These are phyloP conservation scores for Perizoma affinitatum DNA, from an alignment of 2,888 invertebrate species.

Conservation along the genomic window DNA sequence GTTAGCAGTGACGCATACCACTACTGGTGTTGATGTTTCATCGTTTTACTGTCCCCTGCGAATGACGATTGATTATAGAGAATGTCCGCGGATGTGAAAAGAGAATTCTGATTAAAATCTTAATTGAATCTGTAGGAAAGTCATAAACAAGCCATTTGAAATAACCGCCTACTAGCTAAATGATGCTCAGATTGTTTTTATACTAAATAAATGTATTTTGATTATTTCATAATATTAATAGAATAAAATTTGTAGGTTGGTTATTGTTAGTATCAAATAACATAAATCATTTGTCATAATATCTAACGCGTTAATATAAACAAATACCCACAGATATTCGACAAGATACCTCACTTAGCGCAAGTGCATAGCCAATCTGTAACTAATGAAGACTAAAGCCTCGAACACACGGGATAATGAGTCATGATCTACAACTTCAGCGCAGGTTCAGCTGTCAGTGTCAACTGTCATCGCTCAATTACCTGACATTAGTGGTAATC, in stretches of 20 bases:
- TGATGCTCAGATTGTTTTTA: not conserved
- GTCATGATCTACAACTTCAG: constrained; percentile 60
- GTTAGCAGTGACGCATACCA: not conserved
- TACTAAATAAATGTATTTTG: no score
- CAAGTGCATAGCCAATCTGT: not conserved
- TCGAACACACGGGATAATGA: constrained; percentile 46
- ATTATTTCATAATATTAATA: no score
- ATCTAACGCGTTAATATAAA: no score
- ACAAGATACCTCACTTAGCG: not conserved
- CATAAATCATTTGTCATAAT: no score
- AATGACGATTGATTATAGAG: constrained; percentile 46
- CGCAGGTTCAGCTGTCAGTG: constrained; percentile 48
- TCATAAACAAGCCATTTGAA: constrained; percentile 29
- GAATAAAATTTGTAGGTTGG: no score
- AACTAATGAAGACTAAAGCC: constrained; percentile 32
- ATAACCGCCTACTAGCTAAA: constrained; percentile 11
- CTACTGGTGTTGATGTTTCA: constrained; percentile 6
- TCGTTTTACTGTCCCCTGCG: constrained; percentile 45
- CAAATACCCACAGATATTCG: not conserved
- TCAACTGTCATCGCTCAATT: constrained; percentile 60
- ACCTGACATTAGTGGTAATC: constrained; percentile 51
- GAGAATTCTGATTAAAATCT: constrained; percentile 49
- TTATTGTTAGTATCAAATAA: no score
- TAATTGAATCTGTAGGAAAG: constrained; percentile 40
- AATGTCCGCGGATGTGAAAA: constrained; percentile 38